phyloP scores from a whole-genome alignment of 2,797 vertebrate genomes.

The Bovichtus diacanthus region DNA sequence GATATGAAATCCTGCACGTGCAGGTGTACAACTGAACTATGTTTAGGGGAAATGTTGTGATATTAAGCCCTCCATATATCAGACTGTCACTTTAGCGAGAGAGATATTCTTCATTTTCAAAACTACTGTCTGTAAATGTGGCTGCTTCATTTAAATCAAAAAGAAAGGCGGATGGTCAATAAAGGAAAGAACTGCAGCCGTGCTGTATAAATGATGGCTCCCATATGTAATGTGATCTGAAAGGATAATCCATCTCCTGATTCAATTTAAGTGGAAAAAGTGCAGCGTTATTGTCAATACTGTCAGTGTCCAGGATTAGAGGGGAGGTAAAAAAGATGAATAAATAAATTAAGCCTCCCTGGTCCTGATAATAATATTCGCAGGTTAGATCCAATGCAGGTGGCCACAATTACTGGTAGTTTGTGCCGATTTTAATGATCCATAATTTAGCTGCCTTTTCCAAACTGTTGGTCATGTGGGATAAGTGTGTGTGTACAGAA shows the following conservation, averaged over 20 bases:
- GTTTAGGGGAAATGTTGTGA: not conserved
- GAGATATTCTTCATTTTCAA: not conserved
- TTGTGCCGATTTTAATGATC: conserved; percentile 88
- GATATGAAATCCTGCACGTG: not conserved
- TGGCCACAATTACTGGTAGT: conserved; percentile 89
- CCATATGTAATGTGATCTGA: not conserved
- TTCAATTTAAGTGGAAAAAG: conserved; percentile 11
- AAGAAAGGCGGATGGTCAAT: not conserved
- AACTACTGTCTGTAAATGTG: not conserved
- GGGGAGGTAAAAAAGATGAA: conserved; percentile 39
- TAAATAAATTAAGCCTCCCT: conserved; percentile 50
- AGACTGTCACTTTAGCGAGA: no score
- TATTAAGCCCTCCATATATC: not conserved
- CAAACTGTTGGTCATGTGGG: conserved; percentile 62
- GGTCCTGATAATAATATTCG: conserved; percentile 79
- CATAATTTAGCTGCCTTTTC: conserved; percentile 82
- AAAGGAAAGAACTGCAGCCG: not conserved
- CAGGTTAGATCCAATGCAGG: conserved; percentile 87
- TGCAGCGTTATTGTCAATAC: conserved; percentile 14
- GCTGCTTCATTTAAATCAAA: not conserved
- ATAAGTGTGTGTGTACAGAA: conserved; percentile 41
- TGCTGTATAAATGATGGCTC: not conserved
- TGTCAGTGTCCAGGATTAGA: conserved; percentile 30
- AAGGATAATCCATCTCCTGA: conserved; percentile 7
- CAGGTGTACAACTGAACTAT: not conserved